Conservation (phyloP, 2,888 invertebrate species). For the Empis stercorea region DNA sequence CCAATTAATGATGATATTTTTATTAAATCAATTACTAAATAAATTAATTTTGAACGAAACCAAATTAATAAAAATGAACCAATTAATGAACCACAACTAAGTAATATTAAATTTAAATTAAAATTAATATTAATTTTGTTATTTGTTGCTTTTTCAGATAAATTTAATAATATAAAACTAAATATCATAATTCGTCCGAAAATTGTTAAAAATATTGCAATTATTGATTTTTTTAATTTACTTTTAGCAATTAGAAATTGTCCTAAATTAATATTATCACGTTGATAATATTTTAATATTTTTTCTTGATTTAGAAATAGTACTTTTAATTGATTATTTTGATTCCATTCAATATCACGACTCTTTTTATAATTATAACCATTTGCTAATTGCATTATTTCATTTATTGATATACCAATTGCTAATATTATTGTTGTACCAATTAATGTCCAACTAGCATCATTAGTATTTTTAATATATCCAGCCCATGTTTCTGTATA, state of each 20-base stretch:
- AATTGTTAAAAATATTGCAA: background rate
- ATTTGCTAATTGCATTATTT: constrained; percentile 22
- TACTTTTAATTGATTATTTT: background rate
- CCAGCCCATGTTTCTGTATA: constrained; percentile 17
- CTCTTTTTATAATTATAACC: constrained; percentile 24
- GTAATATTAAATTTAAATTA: background rate
- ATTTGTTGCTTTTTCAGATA: background rate
- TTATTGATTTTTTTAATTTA: background rate
- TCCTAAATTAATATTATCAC: background rate
- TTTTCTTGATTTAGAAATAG: background rate
- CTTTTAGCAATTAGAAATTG: background rate
- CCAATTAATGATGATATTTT: constrained; percentile 23
- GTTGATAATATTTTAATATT: background rate
- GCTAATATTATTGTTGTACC: constrained; percentile 17
- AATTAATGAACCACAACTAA: background rate
- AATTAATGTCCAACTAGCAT: constrained; percentile 20
- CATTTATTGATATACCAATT: constrained; percentile 19
- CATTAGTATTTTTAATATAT: constrained; percentile 14
- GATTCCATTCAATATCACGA: constrained; percentile 16
- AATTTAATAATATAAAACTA: background rate
- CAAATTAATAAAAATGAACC: constrained; percentile 11
- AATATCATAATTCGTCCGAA: background rate
- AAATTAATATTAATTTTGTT: no score
- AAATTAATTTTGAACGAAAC: constrained; percentile 24
- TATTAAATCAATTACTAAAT: constrained; percentile 24